phyloP scores from a whole-genome alignment of 2,113 vertebrate genomes.

The Gopherus evgoodei region DNA sequence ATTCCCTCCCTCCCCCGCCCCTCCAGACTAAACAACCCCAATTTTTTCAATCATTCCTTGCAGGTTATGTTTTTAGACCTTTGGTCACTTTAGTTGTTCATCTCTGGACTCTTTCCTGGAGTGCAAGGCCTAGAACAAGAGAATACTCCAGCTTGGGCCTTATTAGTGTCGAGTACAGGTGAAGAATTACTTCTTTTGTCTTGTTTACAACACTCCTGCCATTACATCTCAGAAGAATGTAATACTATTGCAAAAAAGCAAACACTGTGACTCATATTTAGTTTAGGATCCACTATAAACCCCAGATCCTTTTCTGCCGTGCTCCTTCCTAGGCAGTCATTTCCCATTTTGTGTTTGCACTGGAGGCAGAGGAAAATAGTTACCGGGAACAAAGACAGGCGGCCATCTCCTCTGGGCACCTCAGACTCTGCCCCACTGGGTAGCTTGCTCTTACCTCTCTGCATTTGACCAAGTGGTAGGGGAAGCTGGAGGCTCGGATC shows the following conservation, averaged over 20 bases:
- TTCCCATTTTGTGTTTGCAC: too few species aligned
- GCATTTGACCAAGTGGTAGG: conserved; percentile 87
- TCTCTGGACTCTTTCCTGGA: background rate
- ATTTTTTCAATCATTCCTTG: background rate
- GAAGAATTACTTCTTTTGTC: background rate
- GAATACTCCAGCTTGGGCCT: background rate
- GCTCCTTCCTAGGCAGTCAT: too few species aligned
- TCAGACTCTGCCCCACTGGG: background rate
- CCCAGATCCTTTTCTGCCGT: background rate
- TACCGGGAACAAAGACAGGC: background rate
- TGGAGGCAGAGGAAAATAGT: background rate
- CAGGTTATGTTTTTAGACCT: background rate
- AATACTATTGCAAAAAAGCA: too few species aligned
- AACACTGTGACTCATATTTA: background rate
- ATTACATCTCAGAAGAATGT: too few species aligned
- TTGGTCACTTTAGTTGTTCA: too few species aligned
- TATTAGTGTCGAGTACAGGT: background rate
- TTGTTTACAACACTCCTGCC: background rate
- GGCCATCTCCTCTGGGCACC: background rate
- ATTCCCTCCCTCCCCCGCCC: background rate
- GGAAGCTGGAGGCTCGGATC: conserved; percentile 80
- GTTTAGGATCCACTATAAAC: background rate
- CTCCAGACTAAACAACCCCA: background rate
- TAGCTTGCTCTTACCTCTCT: conserved; percentile 75
- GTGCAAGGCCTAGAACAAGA: background rate